A percentile compares a stretch with the other conserved stretches of the same genome.
phyloP scores from a whole-genome alignment of 2,888 invertebrate genomes.

The Timema cristinae region DNA sequence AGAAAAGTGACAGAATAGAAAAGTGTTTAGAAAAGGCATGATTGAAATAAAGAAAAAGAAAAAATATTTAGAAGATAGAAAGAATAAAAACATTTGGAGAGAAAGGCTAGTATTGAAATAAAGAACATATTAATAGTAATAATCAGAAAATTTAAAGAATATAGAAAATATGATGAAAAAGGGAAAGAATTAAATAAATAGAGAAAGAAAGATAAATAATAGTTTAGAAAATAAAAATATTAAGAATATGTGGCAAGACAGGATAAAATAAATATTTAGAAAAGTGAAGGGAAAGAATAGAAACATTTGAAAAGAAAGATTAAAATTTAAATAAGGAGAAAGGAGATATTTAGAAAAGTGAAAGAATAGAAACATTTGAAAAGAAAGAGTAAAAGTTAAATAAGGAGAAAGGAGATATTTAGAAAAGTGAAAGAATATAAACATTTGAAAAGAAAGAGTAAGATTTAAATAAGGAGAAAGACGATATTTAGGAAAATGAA shows the following conservation, averaged over 20 bases:
- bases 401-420: not conserved
- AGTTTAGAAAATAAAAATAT: slow-evolving; percentile 2
- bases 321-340: not conserved
- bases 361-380: not conserved
- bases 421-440: not conserved
- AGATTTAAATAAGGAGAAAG: not conserved
- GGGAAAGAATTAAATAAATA: slow-evolving; percentile 7
- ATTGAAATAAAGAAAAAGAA: not conserved
- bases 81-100: not conserved
- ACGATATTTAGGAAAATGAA: not conserved
- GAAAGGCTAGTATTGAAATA: not conserved
- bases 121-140: not conserved
- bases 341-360: slow-evolving; percentile 16
- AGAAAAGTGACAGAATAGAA: not conserved
- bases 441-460: no score
- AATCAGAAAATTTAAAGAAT: not conserved
- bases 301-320: not conserved
- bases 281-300: slow-evolving; percentile 7
- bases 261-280: not conserved
- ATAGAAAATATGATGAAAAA: slow-evolving; percentile 10
- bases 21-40: not conserved
- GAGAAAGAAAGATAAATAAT: slow-evolving; percentile 1
- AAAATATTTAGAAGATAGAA: not conserved
- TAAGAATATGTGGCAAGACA: not conserved
- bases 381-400: not conserved